Base-by-base conservation (phyloP, 1,140 invertebrate genomes). In the Lordiphosa mommai region DNA sequence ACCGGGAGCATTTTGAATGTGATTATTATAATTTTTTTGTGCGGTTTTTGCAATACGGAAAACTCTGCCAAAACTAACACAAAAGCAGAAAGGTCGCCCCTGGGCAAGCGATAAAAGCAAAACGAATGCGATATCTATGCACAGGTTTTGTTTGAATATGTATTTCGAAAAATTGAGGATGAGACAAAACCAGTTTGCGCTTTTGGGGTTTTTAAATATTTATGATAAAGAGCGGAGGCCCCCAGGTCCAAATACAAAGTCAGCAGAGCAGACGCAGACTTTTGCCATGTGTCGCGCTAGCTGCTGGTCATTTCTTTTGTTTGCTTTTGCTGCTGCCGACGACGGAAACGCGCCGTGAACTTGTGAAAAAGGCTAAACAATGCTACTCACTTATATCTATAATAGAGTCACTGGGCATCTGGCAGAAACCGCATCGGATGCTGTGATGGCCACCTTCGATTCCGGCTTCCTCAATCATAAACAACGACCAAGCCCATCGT, bases 171-270 rank as follows among this genome's bases (percentile, higher is more conserved):
- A 61, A 60, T 60, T 43, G 47, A 57, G 46, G 57, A 52, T 33
- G 48, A 30, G 8, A 17, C 10, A 33, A 73, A 79, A 79, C 74
- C 74, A 73, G 74, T 79, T 79, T 68, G 14, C 32, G 32, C n/a
- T 72, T 67, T 63, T 57, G 49, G 30, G 60, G 17, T 50, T 60
- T 48, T 69, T 57, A 69, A 44, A 69, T 65, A 80, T 80, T 65
- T 55, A 61, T 80, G 43, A 68, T 79, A 57, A 71, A 61, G 48
- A 52, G 34, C 63, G 40, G 16, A 12, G 36, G 48, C 32, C 20
- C 33, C 48, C 20, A 29, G 27, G 8, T 17, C n/a, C 46, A 40
- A 34, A 33, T 12, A 12, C 17, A 5, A 23, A 23, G 20, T 5
- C 20, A 23, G 20, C 20, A 23, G 6, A 0, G 20, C 20, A 23